Conservation (phyloP, 2,113 vertebrate genomes). For the Colius striatus region DNA sequence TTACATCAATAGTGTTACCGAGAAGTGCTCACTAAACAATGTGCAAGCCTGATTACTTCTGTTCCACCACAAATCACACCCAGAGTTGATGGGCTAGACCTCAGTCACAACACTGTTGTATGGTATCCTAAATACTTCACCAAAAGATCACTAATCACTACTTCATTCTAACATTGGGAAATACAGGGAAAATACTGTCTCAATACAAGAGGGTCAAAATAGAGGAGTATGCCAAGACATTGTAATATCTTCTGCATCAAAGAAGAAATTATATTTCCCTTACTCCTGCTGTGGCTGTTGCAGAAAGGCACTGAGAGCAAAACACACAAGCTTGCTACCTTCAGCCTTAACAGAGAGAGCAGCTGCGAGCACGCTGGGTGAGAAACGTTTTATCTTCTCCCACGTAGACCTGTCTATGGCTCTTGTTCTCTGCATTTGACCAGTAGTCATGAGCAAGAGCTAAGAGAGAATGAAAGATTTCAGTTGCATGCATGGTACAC, state of each 20-base stretch:
- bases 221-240: not conserved
- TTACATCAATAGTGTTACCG: not conserved
- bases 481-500: fast-evolving
- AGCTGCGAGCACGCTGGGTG: no score
- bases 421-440: not conserved
- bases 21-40: not conserved
- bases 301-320: not conserved
- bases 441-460: fast-evolving
- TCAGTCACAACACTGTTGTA: fast-evolving
- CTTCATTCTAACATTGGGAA: not conserved
- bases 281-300: not conserved
- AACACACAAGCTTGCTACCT: not conserved
- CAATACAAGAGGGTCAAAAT: not conserved
- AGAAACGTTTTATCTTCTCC: not conserved
- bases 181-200: not conserved
- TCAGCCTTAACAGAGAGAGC: fast-evolving
- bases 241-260: not conserved
- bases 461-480: not conserved
- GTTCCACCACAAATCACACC: not conserved
- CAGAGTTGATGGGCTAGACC: not conserved
- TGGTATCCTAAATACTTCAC: not conserved
- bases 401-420: fast-evolving
- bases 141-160: not conserved
- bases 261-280: not conserved
- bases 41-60: no score